Percentiles rank a stretch among this genome's conserved stretches.
Conservation (phyloP, 2,888 invertebrate genomes). For the Drosophila sordidapex region DNA sequence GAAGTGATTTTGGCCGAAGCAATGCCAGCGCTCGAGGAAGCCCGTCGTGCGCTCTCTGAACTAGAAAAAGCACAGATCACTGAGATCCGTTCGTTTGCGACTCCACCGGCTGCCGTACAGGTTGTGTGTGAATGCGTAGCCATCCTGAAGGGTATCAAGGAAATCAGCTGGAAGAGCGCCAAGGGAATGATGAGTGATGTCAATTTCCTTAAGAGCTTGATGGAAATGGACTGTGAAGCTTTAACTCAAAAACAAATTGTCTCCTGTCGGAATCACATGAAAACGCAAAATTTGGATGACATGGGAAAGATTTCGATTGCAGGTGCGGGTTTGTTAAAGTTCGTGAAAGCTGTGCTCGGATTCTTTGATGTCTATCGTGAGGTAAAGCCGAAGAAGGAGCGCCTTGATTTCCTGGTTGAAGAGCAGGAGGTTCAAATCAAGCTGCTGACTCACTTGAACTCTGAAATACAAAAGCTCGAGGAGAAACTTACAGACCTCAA, state of each 20-base stretch:
- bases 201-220: slow-evolving; percentile 91
- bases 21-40: slow-evolving; percentile 93
- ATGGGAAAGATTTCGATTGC: slow-evolving; percentile 94
- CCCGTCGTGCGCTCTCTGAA: slow-evolving; percentile 91
- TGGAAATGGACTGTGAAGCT: slow-evolving; percentile 94
- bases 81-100: slow-evolving; percentile 96
- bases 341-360: slow-evolving; percentile 94
- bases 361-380: slow-evolving; percentile 95
- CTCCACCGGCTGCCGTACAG: slow-evolving; percentile 95
- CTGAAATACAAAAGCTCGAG: slow-evolving; percentile 90
- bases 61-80: slow-evolving; percentile 96
- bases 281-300: slow-evolving; percentile 89
- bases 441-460: slow-evolving; percentile 90
- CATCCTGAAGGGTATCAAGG: slow-evolving; percentile 92
- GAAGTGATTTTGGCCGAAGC: slow-evolving; percentile 92
- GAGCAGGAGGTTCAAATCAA: slow-evolving; percentile 88
- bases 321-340: slow-evolving; percentile 93
- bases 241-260: slow-evolving; percentile 90
- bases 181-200: slow-evolving; percentile 97
- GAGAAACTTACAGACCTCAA: slow-evolving; percentile 89
- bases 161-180: slow-evolving; percentile 95
- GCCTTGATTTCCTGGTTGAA: slow-evolving; percentile 90
- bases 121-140: slow-evolving; percentile 95
- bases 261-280: slow-evolving; percentile 90
- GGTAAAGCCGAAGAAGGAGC: slow-evolving; percentile 93